A percentile compares a stretch with the other conserved stretches of the same genome.
Evolutionary conservation across 2,113 vertebrate genomes (phyloP).

Genomic region (Monarcha castaneiventris): DNA sequence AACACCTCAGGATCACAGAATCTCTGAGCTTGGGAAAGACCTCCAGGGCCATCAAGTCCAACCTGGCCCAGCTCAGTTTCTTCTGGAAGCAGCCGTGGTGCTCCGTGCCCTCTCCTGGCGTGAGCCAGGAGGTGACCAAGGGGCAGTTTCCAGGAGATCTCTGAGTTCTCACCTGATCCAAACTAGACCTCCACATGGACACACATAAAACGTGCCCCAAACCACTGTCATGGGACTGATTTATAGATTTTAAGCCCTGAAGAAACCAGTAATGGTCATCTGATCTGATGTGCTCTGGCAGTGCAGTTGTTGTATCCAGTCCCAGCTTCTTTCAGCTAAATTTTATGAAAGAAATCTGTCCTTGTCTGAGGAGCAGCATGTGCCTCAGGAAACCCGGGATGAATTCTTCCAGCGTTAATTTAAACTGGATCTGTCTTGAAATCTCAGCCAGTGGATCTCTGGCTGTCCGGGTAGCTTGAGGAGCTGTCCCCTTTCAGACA

Average conservation of each 20-base stretch:
- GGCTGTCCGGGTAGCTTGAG: not conserved
- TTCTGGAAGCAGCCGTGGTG: not conserved
- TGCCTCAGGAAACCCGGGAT: not conserved
- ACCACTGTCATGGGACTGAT: not conserved
- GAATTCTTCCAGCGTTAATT: not conserved
- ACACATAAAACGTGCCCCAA: accelerated
- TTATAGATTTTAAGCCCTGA: not conserved
- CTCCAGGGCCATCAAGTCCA: too few species aligned
- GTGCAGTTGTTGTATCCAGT: not conserved
- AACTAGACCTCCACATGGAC: too few species aligned
- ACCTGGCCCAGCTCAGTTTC: not conserved
- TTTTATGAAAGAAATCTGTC: not conserved
- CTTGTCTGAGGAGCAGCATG: not conserved
- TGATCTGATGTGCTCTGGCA: not conserved
- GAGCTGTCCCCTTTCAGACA: not conserved
- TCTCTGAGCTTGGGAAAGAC: not conserved
- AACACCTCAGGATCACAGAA: not conserved
- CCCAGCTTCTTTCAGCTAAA: not conserved
- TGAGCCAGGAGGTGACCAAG: not conserved
- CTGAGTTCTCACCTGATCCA: not conserved
- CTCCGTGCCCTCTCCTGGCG: not conserved
- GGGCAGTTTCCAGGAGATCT: not conserved
- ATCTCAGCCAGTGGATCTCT: not conserved
- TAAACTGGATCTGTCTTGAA: not conserved
- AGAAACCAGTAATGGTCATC: not conserved